Conservation (phyloP, 1,140 invertebrate genomes). For the Lasioglossum albipes region DNA sequence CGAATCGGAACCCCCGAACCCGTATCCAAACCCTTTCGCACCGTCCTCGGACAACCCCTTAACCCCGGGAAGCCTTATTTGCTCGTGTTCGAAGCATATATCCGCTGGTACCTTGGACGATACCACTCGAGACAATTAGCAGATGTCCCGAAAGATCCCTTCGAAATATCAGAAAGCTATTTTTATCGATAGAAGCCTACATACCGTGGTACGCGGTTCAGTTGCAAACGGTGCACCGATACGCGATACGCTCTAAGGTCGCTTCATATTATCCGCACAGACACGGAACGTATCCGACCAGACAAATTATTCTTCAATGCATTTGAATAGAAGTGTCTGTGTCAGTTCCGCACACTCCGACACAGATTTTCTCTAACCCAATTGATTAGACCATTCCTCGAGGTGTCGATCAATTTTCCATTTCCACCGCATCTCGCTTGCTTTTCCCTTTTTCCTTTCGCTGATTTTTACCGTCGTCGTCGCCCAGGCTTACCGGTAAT, state of each 20-base stretch:
- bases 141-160: conserved; percentile 49
- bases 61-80: too few species aligned
- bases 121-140: conserved; percentile 27
- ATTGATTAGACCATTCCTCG: conserved; percentile 55
- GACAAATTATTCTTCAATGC: too few species aligned
- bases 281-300: too few species aligned
- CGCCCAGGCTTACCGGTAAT: too few species aligned
- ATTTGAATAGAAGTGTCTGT: too few species aligned
- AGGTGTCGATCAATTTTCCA: not conserved
- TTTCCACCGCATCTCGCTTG: not conserved
- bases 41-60: too few species aligned
- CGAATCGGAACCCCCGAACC: too few species aligned
- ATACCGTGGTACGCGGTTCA: conserved; percentile 65
- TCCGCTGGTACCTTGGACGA: not conserved
- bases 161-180: conserved; percentile 77
- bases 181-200: conserved; percentile 76
- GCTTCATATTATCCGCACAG: too few species aligned
- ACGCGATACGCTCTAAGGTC: conserved; percentile 10
- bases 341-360: conserved; percentile 32
- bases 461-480: too few species aligned
- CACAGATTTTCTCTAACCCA: conserved; percentile 49
- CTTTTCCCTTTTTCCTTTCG: too few species aligned
- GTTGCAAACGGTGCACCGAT: conserved; percentile 46
- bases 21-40: too few species aligned
- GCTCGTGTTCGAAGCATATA: too few species aligned